Conservation (phyloP, 1,140 invertebrate species). For the Drosophila sp. region DNA sequence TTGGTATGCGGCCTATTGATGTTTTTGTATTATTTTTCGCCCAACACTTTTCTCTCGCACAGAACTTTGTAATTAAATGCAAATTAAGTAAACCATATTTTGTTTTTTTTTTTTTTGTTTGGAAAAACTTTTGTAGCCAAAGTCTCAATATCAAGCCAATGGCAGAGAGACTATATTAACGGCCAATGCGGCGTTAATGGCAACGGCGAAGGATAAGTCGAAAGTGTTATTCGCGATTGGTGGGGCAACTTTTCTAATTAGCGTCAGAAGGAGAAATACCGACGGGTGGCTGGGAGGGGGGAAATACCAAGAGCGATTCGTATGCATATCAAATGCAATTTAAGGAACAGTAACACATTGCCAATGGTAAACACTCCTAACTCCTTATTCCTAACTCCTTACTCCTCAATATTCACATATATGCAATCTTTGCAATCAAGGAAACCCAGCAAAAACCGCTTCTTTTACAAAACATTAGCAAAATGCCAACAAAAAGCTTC, state of each 20-base stretch:
- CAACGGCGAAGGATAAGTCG: conserved; percentile 21
- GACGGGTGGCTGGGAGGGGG: not conserved
- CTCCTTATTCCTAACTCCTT: conserved; percentile 47
- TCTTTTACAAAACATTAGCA: conserved; percentile 59
- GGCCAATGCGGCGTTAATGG: conserved; percentile 66
- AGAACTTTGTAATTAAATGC: conserved; percentile 76
- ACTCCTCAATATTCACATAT: conserved; percentile 44
- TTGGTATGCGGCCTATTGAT: not conserved
- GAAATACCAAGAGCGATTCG: conserved; percentile 4
- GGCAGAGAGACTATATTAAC: conserved; percentile 58
- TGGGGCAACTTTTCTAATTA: conserved; percentile 74
- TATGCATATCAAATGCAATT: conserved; percentile 58
- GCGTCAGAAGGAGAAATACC: conserved; percentile 36
- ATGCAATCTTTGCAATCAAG: conserved; percentile 52
- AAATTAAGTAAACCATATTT: conserved; percentile 71
- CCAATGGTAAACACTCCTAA: conserved; percentile 26
- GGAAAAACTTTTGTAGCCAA: conserved; percentile 66
- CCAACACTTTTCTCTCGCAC: conserved; percentile 28
- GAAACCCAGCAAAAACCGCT: conserved; percentile 52
- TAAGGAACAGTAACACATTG: conserved; percentile 46
- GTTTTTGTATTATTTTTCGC: conserved; percentile 13
- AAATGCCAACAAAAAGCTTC: conserved; percentile 46
- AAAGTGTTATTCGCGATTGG: conserved; percentile 46
- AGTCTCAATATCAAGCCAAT: conserved; percentile 56
- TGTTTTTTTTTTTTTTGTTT: conserved; percentile 59